phyloP scores from a whole-genome alignment of 2,888 invertebrate genomes.

The Nephrotoma guestfalica region DNA sequence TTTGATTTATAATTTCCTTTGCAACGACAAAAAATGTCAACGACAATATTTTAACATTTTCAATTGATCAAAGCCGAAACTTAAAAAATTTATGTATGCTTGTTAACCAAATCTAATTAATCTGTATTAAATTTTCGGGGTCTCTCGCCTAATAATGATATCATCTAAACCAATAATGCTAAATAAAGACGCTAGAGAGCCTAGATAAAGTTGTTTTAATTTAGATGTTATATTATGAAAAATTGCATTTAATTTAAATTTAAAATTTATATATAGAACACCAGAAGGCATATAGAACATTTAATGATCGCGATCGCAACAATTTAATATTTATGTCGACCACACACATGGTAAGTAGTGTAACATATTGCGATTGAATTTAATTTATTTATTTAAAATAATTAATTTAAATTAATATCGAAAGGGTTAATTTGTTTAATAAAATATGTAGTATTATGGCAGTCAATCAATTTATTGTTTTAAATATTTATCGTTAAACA shows the following conservation, averaged over 20 bases:
- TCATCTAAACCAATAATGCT: not conserved
- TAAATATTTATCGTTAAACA: not conserved
- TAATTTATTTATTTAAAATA: not conserved
- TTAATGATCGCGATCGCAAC: not conserved
- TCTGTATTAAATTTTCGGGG: not conserved
- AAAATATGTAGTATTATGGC: not conserved
- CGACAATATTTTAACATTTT: not conserved
- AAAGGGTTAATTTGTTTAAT: not conserved
- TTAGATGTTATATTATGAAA: not conserved
- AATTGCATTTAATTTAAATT: not conserved
- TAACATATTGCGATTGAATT: not conserved
- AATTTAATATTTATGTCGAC: too few relatives aligned
- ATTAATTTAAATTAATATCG: not conserved
- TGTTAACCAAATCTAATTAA: not conserved
- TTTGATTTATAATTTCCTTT: not conserved
- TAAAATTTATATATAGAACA: not conserved
- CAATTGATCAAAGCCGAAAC: not conserved
- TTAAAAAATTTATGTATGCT: not conserved
- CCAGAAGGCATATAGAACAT: not conserved
- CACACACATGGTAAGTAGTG: not conserved
- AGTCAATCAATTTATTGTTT: not conserved
- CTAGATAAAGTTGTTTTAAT: not conserved
- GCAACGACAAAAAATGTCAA: not conserved
- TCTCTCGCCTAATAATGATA: not conserved
- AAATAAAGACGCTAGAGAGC: not conserved